Evolutionary conservation across 1,140 invertebrate genomes (phyloP).

Genomic region (Lordiphosa collinella): DNA sequence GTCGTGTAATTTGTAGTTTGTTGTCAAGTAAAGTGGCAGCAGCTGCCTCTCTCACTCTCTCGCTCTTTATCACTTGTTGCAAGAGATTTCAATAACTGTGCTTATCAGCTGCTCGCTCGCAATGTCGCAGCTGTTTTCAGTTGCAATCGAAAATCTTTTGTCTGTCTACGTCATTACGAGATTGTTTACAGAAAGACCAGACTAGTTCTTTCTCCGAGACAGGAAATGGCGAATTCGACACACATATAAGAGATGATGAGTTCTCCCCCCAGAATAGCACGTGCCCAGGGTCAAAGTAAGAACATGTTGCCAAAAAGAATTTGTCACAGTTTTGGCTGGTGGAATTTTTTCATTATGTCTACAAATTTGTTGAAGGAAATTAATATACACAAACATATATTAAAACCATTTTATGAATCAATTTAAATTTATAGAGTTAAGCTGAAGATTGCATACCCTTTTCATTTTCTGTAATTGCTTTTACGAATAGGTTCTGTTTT

Average conservation of each 20-base stretch:
- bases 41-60: slow-evolving; percentile 4
- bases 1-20: slow-evolving; percentile 50
- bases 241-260: slow-evolving; percentile 10
- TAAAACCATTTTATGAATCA: slow-evolving; percentile 21
- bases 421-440: slow-evolving; percentile 5
- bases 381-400: slow-evolving; percentile 10
- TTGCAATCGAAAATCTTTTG: slow-evolving; percentile 24
- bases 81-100: slow-evolving; percentile 45
- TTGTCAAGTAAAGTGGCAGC: slow-evolving; percentile 23
- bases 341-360: slow-evolving; percentile 44
- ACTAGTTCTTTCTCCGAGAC: slow-evolving; percentile 5
- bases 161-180: slow-evolving; percentile 3
- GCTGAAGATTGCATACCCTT: slow-evolving; percentile 9
- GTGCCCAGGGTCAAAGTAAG: slow-evolving; percentile 45
- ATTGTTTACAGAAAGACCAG: slow-evolving; percentile 4
- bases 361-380: slow-evolving; percentile 24
- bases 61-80: slow-evolving; percentile 11
- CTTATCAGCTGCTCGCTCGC: slow-evolving; percentile 54
- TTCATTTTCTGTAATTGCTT: too few species aligned
- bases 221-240: slow-evolving; percentile 19
- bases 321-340: slow-evolving; percentile 40
- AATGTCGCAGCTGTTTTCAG: slow-evolving; percentile 56
- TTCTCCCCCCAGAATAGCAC: slow-evolving; percentile 14
- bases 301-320: slow-evolving; percentile 33
- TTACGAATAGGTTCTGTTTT: too few species aligned